These are phyloP conservation scores for Trachelipus rathkii DNA, from an alignment of 1,140 invertebrate genomes.

Conservation along the genomic window DNA sequence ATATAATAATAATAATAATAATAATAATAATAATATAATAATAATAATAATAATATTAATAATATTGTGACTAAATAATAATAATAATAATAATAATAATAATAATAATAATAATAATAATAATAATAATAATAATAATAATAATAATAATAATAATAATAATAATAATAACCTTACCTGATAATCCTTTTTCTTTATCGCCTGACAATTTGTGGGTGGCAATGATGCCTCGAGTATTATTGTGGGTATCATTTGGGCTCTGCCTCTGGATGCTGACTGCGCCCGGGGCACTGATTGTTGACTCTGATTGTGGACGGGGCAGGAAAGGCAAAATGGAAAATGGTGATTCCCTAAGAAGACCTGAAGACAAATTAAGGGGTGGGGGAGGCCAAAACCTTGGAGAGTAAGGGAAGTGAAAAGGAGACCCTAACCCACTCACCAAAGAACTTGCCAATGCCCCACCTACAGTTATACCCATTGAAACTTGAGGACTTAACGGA, in stretches of 20 bases:
- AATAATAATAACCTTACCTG: neutral
- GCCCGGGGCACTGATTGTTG: neutral
- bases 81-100: no score
- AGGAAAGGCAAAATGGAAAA: neutral
- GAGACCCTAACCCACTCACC: neutral
- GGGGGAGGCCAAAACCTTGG: neutral
- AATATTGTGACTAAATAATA: no score
- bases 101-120: no score
- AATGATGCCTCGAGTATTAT: no score
- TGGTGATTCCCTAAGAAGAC: neutral
- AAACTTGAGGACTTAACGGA: neutral
- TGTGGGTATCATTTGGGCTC: no score
- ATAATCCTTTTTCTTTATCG: no score
- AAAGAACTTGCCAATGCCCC: neutral
- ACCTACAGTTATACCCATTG: neutral
- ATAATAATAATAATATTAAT: no score
- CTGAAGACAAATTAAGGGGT: neutral
- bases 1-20: no score
- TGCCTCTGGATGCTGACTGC: no score
- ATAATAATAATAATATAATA: no score
- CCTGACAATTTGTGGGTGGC: no score
- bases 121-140: neutral
- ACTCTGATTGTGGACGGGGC: neutral
- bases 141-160: neutral
- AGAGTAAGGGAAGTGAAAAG: neutral